A percentile compares a stretch with the other conserved stretches of the same genome.
Conservation (phyloP, 2,797 vertebrate genomes). For the Antrozous pallidus region DNA sequence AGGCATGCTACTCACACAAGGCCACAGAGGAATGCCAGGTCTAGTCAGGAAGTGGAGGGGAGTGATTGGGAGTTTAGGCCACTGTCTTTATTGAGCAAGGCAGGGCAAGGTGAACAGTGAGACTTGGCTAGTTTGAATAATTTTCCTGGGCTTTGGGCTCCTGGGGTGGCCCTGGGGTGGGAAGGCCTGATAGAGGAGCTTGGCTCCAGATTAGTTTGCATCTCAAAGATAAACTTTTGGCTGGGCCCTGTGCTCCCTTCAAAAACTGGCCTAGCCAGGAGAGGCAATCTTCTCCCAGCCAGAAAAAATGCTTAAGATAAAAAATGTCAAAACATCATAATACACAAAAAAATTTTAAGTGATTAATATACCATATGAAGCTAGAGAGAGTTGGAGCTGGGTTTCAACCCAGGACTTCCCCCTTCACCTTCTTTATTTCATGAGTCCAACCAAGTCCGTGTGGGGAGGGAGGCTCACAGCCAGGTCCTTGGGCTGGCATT, state of each 20-base stretch:
- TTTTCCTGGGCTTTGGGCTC: neutral
- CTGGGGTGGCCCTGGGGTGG: no score
- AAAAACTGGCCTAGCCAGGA: neutral
- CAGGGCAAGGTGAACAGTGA: no score
- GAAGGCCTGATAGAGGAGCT: neutral
- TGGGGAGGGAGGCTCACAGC: neutral
- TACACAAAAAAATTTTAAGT: neutral
- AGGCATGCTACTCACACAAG: neutral
- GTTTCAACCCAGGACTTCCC: neutral
- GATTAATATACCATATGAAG: neutral
- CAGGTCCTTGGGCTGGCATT: neutral
- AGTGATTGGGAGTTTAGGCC: neutral
- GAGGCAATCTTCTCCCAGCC: neutral
- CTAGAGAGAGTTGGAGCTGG: neutral
- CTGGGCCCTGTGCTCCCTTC: neutral
- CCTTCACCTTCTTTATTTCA: neutral
- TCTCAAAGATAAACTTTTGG: neutral
- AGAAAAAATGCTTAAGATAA: neutral
- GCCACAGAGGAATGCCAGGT: neutral
- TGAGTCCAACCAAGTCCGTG: neutral
- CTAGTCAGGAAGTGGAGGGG: neutral
- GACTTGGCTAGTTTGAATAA: neutral
- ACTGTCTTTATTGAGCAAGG: neutral
- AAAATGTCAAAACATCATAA: neutral
- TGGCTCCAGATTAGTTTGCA: neutral